These are phyloP conservation scores for Patella ulyssiponensis DNA, from an alignment of 2,888 invertebrate species.

Conservation along the genomic window DNA sequence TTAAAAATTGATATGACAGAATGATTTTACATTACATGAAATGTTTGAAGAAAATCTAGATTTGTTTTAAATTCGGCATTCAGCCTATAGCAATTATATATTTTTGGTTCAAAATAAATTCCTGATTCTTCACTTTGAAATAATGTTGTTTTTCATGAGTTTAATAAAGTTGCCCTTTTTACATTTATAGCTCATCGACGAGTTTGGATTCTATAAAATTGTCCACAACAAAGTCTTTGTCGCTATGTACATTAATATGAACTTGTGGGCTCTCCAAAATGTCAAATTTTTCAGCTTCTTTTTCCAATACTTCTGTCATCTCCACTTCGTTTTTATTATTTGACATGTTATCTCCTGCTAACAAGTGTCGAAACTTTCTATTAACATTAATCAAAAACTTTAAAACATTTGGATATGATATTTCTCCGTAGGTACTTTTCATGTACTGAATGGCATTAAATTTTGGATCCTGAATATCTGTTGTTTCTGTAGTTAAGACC, in stretches of 20 bases:
- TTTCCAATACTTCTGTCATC: slow-evolving; percentile 52
- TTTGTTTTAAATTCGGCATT: no score
- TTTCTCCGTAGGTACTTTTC: slow-evolving; percentile 36
- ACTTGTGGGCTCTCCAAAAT: slow-evolving; percentile 19
- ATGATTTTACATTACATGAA: no score
- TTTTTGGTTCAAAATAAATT: no score
- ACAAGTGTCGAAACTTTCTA: slow-evolving; percentile 44
- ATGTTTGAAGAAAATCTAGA: no score
- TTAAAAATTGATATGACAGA: no score
- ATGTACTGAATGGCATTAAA: slow-evolving; percentile 50
- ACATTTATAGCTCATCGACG: background rate
- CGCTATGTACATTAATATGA: background rate
- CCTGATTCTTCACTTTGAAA: no score
- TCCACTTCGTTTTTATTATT: slow-evolving; percentile 44
- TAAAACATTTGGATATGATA: slow-evolving; percentile 53
- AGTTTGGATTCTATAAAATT: background rate
- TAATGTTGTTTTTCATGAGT: no score
- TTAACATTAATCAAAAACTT: slow-evolving; percentile 52
- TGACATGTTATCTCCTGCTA: slow-evolving; percentile 48
- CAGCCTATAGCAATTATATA: no score
- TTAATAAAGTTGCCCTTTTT: no score
- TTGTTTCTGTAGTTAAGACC: slow-evolving; percentile 41
- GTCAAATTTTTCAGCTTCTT: slow-evolving; percentile 50
- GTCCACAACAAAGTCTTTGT: background rate
- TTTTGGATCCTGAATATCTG: slow-evolving; percentile 30